Evolutionary conservation across 2,888 invertebrate genomes (phyloP).

Genomic region (Protophormia terraenovae): DNA sequence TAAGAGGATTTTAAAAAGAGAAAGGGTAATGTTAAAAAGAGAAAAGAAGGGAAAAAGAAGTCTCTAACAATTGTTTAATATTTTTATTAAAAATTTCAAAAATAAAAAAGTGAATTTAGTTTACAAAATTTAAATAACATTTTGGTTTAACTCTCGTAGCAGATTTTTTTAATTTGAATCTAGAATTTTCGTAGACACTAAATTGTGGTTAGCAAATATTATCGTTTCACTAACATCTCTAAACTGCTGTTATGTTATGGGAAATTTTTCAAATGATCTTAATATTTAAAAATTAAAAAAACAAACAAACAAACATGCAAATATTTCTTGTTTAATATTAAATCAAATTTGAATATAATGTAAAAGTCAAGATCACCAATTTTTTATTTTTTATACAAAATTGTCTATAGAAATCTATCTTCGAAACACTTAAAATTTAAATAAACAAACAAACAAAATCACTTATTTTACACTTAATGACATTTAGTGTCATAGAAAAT

Average conservation of each 20-base stretch:
- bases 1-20: not conserved
- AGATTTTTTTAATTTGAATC: too few species aligned
- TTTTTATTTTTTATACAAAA: not conserved
- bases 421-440: not conserved
- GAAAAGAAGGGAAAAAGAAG: not conserved
- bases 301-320: constrained; percentile 1
- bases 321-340: not conserved
- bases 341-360: constrained; percentile 1
- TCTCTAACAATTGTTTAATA: too few species aligned
- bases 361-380: constrained; percentile 47
- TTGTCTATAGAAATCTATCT: not conserved
- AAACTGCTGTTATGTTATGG: not conserved
- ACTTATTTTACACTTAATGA: constrained; percentile 17
- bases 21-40: not conserved
- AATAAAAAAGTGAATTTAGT: too few species aligned
- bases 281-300: not conserved
- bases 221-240: not conserved
- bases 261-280: not conserved
- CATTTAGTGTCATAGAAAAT: constrained; percentile 23
- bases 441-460: not conserved
- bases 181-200: too few species aligned
- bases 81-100: too few species aligned
- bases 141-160: too few species aligned
- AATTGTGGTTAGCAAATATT: too few species aligned
- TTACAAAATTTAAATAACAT: too few species aligned